Conservation (phyloP, 2,888 invertebrate genomes). For the Mesorhabditis belari region DNA sequence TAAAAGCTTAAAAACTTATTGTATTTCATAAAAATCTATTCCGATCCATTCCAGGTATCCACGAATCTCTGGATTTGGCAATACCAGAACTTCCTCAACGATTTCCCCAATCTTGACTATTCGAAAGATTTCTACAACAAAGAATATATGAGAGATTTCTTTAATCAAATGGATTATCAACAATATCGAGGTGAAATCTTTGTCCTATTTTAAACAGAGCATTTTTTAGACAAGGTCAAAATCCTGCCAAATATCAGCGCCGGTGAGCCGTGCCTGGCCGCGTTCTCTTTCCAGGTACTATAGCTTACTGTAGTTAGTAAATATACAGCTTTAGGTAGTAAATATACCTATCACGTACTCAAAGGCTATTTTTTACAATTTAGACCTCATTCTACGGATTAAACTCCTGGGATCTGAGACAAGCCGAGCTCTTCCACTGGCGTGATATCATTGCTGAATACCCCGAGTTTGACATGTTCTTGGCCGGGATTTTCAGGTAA, state of each 20-base stretch:
- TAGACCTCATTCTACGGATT: conserved; percentile 48
- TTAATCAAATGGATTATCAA: conserved; percentile 47
- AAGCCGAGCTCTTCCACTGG: conserved; percentile 51
- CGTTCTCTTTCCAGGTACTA: conserved; percentile 50
- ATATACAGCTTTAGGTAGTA: no score
- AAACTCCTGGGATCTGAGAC: conserved; percentile 52
- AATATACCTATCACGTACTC: neutral
- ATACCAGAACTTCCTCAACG: conserved; percentile 50
- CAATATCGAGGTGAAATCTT: conserved; percentile 40
- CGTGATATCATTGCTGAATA: conserved; percentile 45
- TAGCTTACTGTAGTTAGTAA: no score
- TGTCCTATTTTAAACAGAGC: neutral
- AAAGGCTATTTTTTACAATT: neutral
- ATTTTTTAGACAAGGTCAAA: conserved; percentile 40
- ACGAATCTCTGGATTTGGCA: conserved; percentile 50
- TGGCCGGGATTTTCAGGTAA: conserved; percentile 45
- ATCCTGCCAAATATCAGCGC: conserved; percentile 40
- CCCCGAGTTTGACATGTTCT: conserved; percentile 49
- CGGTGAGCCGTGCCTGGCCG: conserved; percentile 46
- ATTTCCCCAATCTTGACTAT: conserved; percentile 48
- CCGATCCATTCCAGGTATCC: conserved; percentile 21
- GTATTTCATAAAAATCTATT: neutral
- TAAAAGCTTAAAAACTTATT: neutral
- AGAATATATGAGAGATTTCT: conserved; percentile 45
- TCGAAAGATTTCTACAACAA: conserved; percentile 48